Base-by-base conservation (phyloP, 2,888 invertebrate genomes). In the Rotaria magnacalcarata region DNA sequence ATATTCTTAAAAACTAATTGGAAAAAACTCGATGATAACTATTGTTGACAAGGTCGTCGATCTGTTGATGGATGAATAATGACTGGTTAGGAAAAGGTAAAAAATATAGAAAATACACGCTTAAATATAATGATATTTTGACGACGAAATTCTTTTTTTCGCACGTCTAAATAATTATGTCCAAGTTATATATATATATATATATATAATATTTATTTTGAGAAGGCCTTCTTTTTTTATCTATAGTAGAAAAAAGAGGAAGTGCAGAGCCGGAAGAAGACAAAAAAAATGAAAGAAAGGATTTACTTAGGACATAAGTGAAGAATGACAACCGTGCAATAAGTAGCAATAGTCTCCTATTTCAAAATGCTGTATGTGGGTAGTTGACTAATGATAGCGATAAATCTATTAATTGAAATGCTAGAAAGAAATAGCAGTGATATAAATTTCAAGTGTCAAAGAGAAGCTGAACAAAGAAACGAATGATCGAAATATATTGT, bases 391-490 rank as follows among this genome's bases (percentile, higher is more conserved):
- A 67, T 67, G 27, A 34, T 27, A 67, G 34, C 10, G 67, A 67
- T 67, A 27, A 67, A 67, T 34, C 34, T 67, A 67, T 27, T 67
- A 67, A 67, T 67, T 67, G 67, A 67, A 67, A 67, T 67, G 19
- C 7, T 5, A 67, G 34, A 67, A 34, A 41, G 27, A 41, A 41
- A 67, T 4, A 67, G 34, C 27, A 16, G 34, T 67, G 27, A 16
- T 34, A 67, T 67, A 27, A 41, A 67, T 7, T 34, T n/a, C 14
- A 5, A n/a, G 14, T 67, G 67, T 67, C 27, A 67, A 4, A 67
- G 34, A 16, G 14, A 10, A 10, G 19, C 34, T 34, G 34, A 67
- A 34, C n/a, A 16, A 67, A 27, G 5, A 34, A 27, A 34, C 21
- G 67, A 67, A 67, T 34, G 67, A 67, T 67, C 16, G 16, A 27